Conservation (phyloP, 2,797 vertebrate species). For the Ammospiza maritima region DNA sequence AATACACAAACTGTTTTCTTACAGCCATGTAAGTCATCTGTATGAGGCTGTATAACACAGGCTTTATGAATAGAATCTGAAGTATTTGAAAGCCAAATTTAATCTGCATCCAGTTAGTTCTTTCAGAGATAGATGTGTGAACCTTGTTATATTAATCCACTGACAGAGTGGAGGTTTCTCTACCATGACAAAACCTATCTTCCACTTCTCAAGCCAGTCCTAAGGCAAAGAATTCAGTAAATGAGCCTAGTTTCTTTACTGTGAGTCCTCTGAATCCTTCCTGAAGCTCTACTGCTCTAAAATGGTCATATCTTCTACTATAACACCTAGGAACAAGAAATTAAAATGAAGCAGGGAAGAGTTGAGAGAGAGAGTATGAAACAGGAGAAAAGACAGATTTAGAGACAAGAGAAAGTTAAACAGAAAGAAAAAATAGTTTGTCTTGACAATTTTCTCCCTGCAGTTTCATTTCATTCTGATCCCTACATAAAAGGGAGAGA, state of each 20-base stretch:
- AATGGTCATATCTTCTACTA: background rate
- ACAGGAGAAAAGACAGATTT: background rate
- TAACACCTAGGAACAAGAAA: background rate
- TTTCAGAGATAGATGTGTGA: background rate
- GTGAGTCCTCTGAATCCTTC: background rate
- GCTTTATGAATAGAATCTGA: background rate
- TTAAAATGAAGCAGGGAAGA: background rate
- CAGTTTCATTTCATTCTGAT: background rate
- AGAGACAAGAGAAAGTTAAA: background rate
- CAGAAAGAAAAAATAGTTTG: background rate
- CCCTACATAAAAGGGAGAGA: background rate
- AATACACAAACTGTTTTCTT: background rate
- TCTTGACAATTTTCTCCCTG: background rate
- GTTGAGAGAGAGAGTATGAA: background rate
- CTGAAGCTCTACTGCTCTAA: background rate
- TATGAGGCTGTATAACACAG: background rate
- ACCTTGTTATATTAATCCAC: background rate
- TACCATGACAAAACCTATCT: background rate
- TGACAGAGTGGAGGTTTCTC: background rate
- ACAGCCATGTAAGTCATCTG: background rate
- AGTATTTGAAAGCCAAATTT: background rate
- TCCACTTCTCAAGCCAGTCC: background rate
- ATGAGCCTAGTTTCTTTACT: background rate
- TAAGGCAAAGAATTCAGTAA: background rate
- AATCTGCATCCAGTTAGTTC: background rate